Conservation (phyloP, 2,797 vertebrate species). For the Gymnoscopelus braueri region DNA sequence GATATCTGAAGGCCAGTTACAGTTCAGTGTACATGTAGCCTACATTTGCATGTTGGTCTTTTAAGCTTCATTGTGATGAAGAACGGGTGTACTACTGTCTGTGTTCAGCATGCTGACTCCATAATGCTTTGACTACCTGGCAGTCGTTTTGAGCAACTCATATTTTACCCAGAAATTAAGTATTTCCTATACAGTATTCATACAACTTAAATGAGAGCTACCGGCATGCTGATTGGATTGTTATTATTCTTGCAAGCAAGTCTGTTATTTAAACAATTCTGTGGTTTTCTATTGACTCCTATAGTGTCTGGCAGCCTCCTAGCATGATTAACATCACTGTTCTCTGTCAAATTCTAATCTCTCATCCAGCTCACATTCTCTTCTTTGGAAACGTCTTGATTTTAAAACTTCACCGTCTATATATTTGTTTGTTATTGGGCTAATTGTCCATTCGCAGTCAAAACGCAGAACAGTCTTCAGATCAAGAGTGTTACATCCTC, state of each 20-base stretch:
- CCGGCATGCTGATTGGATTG: constrained; percentile 10
- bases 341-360: constrained; percentile 26
- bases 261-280: constrained; percentile 31
- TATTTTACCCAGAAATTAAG: not conserved
- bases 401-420: too few relatives aligned
- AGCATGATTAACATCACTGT: too few relatives aligned
- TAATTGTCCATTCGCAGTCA: too few relatives aligned
- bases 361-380: constrained; percentile 58
- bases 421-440: too few relatives aligned
- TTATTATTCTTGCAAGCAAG: constrained; percentile 18
- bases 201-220: not conserved
- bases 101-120: not conserved
- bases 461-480: too few relatives aligned
- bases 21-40: too few relatives aligned
- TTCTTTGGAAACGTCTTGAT: not conserved
- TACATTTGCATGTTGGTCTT: too few relatives aligned
- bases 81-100: not conserved
- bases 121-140: not conserved
- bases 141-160: constrained; percentile 1
- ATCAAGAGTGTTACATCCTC: constrained; percentile 9
- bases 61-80: not conserved
- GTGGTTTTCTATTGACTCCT: constrained; percentile 17
- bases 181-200: constrained; percentile 1
- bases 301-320: too few relatives aligned
- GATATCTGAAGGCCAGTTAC: too few relatives aligned